Conservation (phyloP, 2,113 vertebrate genomes). For the Hippocampus comes region DNA sequence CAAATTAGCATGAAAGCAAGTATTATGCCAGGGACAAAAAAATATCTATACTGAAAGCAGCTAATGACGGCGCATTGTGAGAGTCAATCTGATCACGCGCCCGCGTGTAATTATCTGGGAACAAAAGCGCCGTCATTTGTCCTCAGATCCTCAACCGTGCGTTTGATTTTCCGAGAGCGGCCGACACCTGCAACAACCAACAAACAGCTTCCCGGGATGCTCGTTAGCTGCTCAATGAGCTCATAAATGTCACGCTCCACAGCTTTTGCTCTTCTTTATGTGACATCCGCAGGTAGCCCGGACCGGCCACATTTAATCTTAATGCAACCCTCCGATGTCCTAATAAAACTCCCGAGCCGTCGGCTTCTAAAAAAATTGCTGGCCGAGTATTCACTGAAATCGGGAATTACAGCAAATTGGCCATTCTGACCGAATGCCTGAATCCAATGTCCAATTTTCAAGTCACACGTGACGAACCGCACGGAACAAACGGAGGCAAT, state of each 20-base stretch:
- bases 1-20: background rate
- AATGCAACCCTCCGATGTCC: constrained; percentile 50
- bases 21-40: background rate
- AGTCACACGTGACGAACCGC: too few relatives aligned
- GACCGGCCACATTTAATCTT: constrained; percentile 62
- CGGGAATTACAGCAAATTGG: constrained; percentile 4
- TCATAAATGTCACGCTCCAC: constrained; percentile 57
- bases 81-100: background rate
- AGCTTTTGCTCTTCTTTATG: constrained; percentile 65
- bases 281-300: constrained; percentile 50
- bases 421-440: background rate
- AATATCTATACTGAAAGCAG: too few relatives aligned
- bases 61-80: background rate
- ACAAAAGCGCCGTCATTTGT: constrained; percentile 27
- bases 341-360: constrained; percentile 53
- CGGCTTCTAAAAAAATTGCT: constrained; percentile 37
- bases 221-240: constrained; percentile 38
- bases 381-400: constrained; percentile 10
- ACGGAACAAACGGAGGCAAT: too few relatives aligned
- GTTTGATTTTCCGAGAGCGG: constrained; percentile 16
- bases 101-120: constrained; percentile 32
- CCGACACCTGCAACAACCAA: constrained; percentile 45
- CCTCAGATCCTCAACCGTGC: constrained; percentile 28
- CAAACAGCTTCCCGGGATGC: constrained; percentile 45
- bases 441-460: background rate